Conservation (phyloP, 2,797 vertebrate genomes). For the Champsocephalus esox region DNA sequence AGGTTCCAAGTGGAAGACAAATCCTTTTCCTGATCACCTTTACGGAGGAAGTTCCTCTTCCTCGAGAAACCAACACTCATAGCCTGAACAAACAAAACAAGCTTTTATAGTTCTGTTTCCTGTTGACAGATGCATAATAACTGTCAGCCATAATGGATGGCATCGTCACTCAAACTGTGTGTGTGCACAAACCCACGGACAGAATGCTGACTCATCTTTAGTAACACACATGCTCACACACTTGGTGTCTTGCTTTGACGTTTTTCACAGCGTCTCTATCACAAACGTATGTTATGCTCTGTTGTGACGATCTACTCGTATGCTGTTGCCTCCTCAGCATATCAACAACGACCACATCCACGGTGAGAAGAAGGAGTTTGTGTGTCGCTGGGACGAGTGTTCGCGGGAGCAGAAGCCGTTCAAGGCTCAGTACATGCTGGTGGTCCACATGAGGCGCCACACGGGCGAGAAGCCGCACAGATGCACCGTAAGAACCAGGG, state of each 20-base stretch:
- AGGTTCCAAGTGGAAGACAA: conserved; percentile 21
- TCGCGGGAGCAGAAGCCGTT: conserved; percentile 98
- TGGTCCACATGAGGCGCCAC: conserved; percentile 98
- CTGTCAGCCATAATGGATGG: conserved; percentile 70
- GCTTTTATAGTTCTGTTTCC: conserved; percentile 51
- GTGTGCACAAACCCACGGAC: background rate
- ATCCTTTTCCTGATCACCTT: conserved; percentile 53
- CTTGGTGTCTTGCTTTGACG: background rate
- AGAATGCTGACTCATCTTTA: conserved; percentile 47
- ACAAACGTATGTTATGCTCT: background rate
- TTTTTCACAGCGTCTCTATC: background rate
- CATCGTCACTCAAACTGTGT: conserved; percentile 23
- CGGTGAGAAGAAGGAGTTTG: conserved; percentile 99
- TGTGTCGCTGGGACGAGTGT: conserved; percentile 98
- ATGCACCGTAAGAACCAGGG: conserved; percentile 90
- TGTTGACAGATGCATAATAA: conserved; percentile 65
- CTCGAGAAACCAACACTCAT: conserved; percentile 18
- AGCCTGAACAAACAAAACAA: conserved; percentile 63
- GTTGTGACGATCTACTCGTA: conserved; percentile 1
- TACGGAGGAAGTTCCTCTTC: conserved; percentile 50
- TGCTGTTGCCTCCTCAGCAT: conserved; percentile 84
- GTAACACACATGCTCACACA: background rate
- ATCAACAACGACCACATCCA: conserved; percentile 99
- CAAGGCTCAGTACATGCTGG: conserved; percentile 99
- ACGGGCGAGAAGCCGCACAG: conserved; percentile 99